Evolutionary conservation across 2,888 invertebrate genomes (phyloP).

Genomic region (Parnassius smintheus): DNA sequence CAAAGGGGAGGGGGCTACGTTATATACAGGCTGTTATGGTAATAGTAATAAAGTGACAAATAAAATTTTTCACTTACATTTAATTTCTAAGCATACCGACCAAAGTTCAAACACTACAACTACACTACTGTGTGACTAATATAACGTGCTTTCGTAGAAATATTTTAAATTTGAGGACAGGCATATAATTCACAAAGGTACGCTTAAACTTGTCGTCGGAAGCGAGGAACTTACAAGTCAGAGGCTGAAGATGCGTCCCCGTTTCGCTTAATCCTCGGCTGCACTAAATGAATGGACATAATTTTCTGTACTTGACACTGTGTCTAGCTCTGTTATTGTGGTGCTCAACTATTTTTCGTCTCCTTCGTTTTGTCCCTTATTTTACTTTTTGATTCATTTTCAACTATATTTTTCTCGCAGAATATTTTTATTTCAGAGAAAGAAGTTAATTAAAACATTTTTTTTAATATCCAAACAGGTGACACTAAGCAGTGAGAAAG

Average conservation of each 20-base stretch:
- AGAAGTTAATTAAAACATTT: no score
- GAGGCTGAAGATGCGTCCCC: conserved; percentile 67
- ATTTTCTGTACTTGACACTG: conserved; percentile 79
- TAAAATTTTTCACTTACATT: no score
- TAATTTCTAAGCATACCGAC: no score
- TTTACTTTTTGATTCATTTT: conserved; percentile 11
- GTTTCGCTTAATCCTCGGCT: conserved; percentile 70
- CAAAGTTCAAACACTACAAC: no score
- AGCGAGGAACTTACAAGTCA: conserved; percentile 48
- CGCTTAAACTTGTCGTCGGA: conserved; percentile 53
- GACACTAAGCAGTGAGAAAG: no score
- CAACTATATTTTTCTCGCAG: conserved; percentile 6
- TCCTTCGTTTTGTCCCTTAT: conserved; percentile 45
- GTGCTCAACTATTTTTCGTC: conserved; percentile 53
- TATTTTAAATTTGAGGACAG: conserved; percentile 49
- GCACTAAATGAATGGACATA: conserved; percentile 75
- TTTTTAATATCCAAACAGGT: no score
- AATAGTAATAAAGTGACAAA: no score
- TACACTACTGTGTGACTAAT: no score
- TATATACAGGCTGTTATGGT: no score
- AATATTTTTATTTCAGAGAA: no score
- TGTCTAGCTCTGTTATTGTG: conserved; percentile 68
- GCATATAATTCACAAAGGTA: conserved; percentile 45
- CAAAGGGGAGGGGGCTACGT: no score
- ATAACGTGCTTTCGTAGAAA: not conserved